Evolutionary conservation across 2,888 invertebrate species (phyloP).

Genomic region (Tetragonula carbonaria): DNA sequence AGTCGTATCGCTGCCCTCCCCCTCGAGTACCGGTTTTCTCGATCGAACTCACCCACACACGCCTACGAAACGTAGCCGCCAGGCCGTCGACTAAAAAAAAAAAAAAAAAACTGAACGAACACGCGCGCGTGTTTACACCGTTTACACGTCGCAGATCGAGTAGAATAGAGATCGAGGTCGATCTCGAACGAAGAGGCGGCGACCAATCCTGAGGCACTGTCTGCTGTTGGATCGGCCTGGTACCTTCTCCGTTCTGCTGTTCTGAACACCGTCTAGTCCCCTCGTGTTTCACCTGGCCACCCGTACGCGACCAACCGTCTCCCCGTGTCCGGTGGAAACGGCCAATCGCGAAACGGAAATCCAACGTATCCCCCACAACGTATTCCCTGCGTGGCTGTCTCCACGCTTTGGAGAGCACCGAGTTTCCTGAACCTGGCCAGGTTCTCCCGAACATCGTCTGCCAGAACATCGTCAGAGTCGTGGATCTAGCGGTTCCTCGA

Average conservation of each 20-base stretch:
- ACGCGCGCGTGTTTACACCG: background rate
- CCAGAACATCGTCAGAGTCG: conserved; percentile 34
- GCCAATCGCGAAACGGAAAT: conserved; percentile 73
- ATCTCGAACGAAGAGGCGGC: conserved; percentile 22
- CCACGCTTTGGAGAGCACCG: conserved; percentile 73
- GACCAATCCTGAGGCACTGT: conserved; percentile 44
- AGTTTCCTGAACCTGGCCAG: conserved; percentile 74
- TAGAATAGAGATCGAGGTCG: conserved; percentile 60
- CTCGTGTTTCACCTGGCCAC: conserved; percentile 58
- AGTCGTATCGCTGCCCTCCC: background rate
- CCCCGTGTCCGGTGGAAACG: conserved; percentile 73
- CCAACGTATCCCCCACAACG: conserved; percentile 52
- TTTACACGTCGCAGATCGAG: background rate
- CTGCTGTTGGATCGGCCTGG: conserved; percentile 49
- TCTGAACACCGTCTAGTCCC: conserved; percentile 52
- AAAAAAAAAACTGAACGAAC: background rate
- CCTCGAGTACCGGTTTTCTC: background rate
- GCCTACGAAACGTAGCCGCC: background rate
- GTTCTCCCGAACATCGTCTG: conserved; percentile 3
- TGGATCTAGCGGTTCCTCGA: conserved; percentile 21
- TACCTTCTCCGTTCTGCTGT: conserved; percentile 59
- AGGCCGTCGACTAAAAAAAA: background rate
- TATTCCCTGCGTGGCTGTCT: conserved; percentile 30
- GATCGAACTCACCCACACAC: background rate
- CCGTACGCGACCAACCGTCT: conserved; percentile 70